These are phyloP conservation scores for Hemibates koningsi DNA, from an alignment of 2,113 vertebrate genomes.

Conservation along the genomic window DNA sequence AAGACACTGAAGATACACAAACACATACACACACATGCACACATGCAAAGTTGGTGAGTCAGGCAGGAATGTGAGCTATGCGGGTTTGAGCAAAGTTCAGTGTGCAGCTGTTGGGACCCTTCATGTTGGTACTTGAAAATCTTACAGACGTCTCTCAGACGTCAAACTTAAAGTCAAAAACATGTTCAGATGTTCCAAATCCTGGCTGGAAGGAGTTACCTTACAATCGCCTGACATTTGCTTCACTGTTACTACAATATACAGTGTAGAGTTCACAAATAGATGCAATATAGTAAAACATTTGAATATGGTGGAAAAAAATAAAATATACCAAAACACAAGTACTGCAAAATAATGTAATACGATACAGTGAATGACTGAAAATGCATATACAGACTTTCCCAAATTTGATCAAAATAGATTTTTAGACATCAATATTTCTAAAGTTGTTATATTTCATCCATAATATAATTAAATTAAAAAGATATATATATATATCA, in stretches of 20 bases:
- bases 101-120: conserved; percentile 49
- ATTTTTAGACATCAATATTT: not conserved
- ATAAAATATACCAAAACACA: not conserved
- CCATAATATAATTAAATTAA: not conserved
- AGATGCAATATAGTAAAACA: not conserved
- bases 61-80: conserved; percentile 60
- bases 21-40: not conserved
- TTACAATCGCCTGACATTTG: not conserved
- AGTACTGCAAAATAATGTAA: not conserved
- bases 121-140: conserved; percentile 48
- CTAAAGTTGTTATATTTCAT: not conserved
- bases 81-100: conserved; percentile 16
- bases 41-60: conserved; percentile 49
- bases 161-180: not conserved
- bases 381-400: not conserved
- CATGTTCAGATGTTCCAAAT: not conserved
- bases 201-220: not conserved
- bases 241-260: not conserved
- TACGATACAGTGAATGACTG: not conserved
- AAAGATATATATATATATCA: not conserved
- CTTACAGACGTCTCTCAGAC: conserved; percentile 24
- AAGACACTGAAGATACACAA: not conserved
- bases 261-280: not conserved
- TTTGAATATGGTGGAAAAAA: not conserved
- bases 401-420: not conserved